phyloP scores from a whole-genome alignment of 2,113 vertebrate genomes.

The Narcine bancroftii region DNA sequence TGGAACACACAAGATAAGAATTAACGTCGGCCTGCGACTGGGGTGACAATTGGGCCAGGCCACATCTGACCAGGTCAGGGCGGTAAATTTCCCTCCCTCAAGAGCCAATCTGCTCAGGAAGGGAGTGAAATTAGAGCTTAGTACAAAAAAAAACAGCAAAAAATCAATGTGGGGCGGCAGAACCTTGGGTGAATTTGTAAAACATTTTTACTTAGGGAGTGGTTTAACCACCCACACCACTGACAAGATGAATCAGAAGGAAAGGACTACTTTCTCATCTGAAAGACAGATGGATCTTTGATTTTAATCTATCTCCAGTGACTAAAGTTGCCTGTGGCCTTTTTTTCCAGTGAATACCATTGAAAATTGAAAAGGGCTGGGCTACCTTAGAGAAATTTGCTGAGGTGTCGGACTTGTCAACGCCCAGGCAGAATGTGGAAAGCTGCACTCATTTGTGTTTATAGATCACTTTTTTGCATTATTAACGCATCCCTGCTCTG shows the following conservation, averaged over 20 bases:
- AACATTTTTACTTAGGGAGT: slow-evolving; percentile 9
- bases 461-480: no score
- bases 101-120: not conserved
- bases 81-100: not conserved
- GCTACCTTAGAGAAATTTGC: not conserved
- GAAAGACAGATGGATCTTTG: not conserved
- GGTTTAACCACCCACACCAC: not conserved
- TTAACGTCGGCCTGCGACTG: no score
- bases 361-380: not conserved
- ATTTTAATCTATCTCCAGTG: not conserved
- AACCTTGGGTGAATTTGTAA: not conserved
- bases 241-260: not conserved
- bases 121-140: not conserved
- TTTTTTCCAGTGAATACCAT: not conserved
- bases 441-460: not conserved
- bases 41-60: not conserved
- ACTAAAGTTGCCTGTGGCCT: not conserved
- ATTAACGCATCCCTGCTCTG: not conserved
- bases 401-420: not conserved
- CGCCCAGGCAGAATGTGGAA: not conserved
- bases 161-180: not conserved
- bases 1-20: not conserved
- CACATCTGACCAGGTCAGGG: not conserved
- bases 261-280: slow-evolving; percentile 5
- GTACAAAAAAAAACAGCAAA: not conserved